Conservation (phyloP, 2,888 invertebrate genomes). For the Pristionchus exspectatus region DNA sequence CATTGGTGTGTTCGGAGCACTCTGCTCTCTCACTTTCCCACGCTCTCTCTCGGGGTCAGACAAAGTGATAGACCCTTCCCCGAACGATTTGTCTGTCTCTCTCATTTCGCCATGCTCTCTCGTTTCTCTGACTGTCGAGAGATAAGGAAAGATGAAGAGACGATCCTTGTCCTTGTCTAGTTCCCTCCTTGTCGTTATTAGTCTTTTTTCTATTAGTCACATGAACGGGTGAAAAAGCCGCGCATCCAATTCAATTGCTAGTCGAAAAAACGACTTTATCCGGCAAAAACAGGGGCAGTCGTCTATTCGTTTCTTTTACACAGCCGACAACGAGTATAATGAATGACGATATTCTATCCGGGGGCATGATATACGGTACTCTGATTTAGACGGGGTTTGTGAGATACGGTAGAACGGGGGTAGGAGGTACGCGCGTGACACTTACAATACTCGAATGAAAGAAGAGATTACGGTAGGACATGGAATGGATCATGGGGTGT, state of each 20-base stretch:
- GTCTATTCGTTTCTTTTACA: background rate
- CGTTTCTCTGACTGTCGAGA: background rate
- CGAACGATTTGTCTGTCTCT: too few relatives aligned
- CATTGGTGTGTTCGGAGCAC: background rate
- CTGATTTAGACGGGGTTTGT: background rate
- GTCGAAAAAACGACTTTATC: constrained; percentile 35
- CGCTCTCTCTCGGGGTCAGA: background rate
- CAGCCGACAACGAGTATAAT: background rate
- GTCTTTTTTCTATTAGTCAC: constrained; percentile 19
- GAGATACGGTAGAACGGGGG: too few relatives aligned
- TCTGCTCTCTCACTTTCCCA: background rate
- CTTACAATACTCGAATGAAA: too few relatives aligned
- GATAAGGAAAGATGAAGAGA: background rate
- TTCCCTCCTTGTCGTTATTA: background rate
- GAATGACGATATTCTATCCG: background rate
- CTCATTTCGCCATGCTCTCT: too few relatives aligned
- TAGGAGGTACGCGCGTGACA: too few relatives aligned
- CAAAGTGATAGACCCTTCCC: background rate
- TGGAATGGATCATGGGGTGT: too few relatives aligned
- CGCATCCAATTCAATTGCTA: background rate
- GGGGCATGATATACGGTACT: background rate
- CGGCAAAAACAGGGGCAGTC: background rate
- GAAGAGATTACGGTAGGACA: too few relatives aligned
- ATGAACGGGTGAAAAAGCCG: background rate
- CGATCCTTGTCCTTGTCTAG: constrained; percentile 19